Evolutionary conservation across 2,888 invertebrate species (phyloP).

Genomic region (Heliconius erato): DNA sequence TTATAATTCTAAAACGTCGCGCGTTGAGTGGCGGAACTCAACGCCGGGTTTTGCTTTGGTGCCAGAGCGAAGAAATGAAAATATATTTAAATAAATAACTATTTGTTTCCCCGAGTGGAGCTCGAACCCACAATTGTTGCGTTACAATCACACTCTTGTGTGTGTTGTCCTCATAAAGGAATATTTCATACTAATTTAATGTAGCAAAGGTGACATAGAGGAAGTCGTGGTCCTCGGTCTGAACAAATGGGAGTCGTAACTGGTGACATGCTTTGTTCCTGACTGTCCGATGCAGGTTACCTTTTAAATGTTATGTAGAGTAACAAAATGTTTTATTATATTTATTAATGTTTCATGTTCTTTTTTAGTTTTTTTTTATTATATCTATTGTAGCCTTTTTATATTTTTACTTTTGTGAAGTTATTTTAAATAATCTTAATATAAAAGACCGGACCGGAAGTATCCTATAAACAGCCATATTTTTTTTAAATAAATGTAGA

Average conservation of each 20-base stretch:
- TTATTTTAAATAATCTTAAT: too few species aligned
- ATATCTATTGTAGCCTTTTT: neutral
- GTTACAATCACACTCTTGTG: neutral
- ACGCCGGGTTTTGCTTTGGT: neutral
- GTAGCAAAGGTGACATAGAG: slow-evolving; percentile 8
- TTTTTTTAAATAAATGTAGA: too few species aligned
- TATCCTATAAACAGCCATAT: too few species aligned
- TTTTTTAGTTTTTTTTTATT: neutral
- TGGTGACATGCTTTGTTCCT: neutral
- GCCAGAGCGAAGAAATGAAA: too few species aligned
- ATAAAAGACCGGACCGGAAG: too few species aligned
- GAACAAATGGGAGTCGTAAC: neutral
- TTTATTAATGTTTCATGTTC: too few species aligned
- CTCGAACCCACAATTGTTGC: neutral
- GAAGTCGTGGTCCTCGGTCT: neutral
- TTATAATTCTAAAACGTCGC: too few species aligned
- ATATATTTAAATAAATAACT: too few species aligned
- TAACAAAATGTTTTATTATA: neutral
- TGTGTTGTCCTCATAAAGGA: neutral
- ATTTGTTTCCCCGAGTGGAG: neutral
- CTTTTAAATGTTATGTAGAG: slow-evolving; percentile 1
- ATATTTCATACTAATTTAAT: neutral
- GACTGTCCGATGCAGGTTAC: neutral
- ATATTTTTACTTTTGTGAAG: too few species aligned
- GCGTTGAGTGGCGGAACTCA: neutral